These are phyloP conservation scores for Drosophila cardini DNA, from an alignment of 1,140 invertebrate genomes.

Conservation along the genomic window DNA sequence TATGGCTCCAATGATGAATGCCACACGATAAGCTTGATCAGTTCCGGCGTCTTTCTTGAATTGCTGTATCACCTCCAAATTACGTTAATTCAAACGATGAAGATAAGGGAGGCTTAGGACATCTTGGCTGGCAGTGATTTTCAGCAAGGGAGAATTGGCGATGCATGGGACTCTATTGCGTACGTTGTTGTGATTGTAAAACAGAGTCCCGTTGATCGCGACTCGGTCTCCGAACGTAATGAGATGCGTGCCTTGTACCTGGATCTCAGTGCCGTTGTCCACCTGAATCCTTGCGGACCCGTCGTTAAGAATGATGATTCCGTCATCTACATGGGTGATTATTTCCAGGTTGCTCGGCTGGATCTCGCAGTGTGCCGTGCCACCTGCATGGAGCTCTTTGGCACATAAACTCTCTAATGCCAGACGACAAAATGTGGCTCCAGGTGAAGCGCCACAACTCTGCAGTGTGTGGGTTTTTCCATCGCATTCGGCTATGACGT, in stretches of 20 bases:
- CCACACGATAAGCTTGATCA: neutral
- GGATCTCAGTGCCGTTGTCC: constrained; percentile 25
- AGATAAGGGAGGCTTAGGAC: constrained; percentile 28
- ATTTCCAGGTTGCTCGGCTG: constrained; percentile 22
- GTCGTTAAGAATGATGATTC: constrained; percentile 36
- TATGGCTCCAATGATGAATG: neutral
- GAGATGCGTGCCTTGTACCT: constrained; percentile 33
- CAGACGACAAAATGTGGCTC: constrained; percentile 10
- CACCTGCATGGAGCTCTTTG: constrained; percentile 38
- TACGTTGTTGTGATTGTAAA: constrained; percentile 18
- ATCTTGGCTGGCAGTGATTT: constrained; percentile 29
- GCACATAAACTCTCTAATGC: constrained; percentile 28
- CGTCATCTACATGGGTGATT: constrained; percentile 14
- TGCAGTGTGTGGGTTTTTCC: neutral
- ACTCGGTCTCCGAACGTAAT: constrained; percentile 14
- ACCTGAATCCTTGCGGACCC: constrained; percentile 19
- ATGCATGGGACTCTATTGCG: constrained; percentile 8
- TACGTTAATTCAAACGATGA: too few relatives aligned
- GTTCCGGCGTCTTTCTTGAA: constrained; percentile 4
- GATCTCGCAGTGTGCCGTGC: constrained; percentile 22
- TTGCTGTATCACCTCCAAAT: too few relatives aligned
- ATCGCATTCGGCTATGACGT: constrained; percentile 30
- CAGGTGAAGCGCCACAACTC: neutral
- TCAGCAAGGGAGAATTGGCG: constrained; percentile 10
- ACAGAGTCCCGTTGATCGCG: constrained; percentile 29